Evolutionary conservation across 1,140 invertebrate species (phyloP), one percentile per base, ranked within the genome.

Genomic region (Magallana gigas): DNA sequence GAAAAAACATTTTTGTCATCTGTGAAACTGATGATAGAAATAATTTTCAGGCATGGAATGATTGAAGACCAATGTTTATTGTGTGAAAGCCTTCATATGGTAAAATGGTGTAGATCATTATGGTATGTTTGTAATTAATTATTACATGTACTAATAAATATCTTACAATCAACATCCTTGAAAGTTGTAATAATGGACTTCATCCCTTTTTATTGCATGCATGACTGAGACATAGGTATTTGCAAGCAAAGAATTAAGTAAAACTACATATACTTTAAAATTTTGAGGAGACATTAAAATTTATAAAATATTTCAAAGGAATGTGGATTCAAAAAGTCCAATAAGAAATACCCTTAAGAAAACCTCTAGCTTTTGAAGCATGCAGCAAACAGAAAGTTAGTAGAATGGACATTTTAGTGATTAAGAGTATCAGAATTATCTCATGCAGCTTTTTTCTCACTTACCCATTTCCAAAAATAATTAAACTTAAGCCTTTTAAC

Each of bases 401-500:
- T 76, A 76, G 68, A 29, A 29, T 12, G 1, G 29, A 76, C 8
- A 29, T 76, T 76, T 62, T 62, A 62, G 60, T 62, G 60, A 16
- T 6, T 76, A 29, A 29, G 12, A 76, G 9, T 76, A 76, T 29
- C 23, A 29, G 36, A 48, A 48, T 29, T 11, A 76, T 11, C 11
- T 76, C 68, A 76, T 76, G 68, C 68, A 76, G 68, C 68, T 29
- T 76, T 76, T 23, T 23, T 36, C 3, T 76, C 68, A 76, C 68
- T 76, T 76, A 76, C 68, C 68, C 68, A 76, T 11, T 18, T 76
- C 68, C 68, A 76, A 76, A 76, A 76, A 9, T 76, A 76, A 76
- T 76, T 18, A 23, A 76, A 29, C 23, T 12, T 29, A 76, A 76
- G 68, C 68, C 68, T 76, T 29, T 76, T 29, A 36, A 76, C 68